These are phyloP conservation scores for Adelphocoris suturalis DNA, from an alignment of 2,888 invertebrate species.

Conservation along the genomic window DNA sequence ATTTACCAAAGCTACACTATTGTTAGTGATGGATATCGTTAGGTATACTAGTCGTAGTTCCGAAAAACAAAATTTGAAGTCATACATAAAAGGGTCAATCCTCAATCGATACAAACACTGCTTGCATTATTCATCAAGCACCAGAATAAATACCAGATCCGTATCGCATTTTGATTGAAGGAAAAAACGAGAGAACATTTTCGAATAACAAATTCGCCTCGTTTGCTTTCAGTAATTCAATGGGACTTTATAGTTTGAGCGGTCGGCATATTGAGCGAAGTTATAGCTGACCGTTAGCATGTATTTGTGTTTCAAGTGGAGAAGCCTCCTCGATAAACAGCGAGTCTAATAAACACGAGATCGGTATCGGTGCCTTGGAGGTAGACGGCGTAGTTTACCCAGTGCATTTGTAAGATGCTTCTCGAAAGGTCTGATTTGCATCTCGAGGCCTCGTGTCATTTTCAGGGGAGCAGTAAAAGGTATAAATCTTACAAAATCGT, in stretches of 20 bases:
- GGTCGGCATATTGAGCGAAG: not conserved
- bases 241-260: not conserved
- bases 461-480: not conserved
- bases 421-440: not conserved
- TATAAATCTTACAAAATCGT: not conserved
- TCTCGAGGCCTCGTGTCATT: not conserved
- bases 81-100: too few relatives aligned
- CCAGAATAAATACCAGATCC: not conserved
- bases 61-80: too few relatives aligned
- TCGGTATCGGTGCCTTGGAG: not conserved
- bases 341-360: constrained; percentile 15
- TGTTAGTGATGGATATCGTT: too few relatives aligned
- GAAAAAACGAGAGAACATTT: not conserved
- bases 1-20: too few relatives aligned
- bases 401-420: not conserved
- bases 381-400: constrained; percentile 10
- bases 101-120: too few relatives aligned
- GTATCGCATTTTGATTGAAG: not conserved
- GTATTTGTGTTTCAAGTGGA: constrained; percentile 14
- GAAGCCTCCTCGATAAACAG: constrained; percentile 1
- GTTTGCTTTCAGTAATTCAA: not conserved
- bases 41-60: too few relatives aligned
- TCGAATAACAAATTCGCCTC: constrained; percentile 13
- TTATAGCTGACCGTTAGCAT: constrained; percentile 11
- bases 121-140: constrained; percentile 1